phyloP scores from a whole-genome alignment of 2,113 vertebrate genomes.

The Sisor rabdophorus region DNA sequence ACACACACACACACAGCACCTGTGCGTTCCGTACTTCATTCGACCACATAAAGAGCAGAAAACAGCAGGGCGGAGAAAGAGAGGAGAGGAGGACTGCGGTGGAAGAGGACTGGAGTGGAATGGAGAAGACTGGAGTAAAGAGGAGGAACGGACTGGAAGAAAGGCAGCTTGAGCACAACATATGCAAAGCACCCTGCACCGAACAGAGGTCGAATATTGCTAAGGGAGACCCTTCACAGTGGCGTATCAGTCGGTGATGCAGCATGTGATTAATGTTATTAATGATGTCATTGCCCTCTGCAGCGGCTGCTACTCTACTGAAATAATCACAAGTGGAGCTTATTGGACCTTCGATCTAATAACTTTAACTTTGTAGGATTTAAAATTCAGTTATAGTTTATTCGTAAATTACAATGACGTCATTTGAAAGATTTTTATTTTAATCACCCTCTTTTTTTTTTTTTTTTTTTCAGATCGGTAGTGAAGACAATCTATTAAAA shows the following conservation, averaged over 20 bases:
- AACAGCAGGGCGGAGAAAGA: neutral
- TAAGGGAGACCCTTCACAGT: neutral
- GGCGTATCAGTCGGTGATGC: neutral
- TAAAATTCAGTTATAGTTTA: neutral
- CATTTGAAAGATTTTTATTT: neutral
- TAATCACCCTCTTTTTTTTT: neutral
- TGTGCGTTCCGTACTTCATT: conserved; percentile 42
- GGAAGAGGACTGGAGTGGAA: no score
- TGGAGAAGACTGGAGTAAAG: neutral
- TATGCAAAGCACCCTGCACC: conserved; percentile 41
- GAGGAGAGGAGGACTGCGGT: neutral
- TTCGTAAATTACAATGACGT: neutral
- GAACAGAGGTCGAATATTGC: neutral
- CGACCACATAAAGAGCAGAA: neutral
- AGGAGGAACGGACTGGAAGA: neutral
- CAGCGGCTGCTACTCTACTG: conserved; percentile 9
- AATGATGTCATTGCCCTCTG: conserved; percentile 21
- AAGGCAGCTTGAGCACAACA: conserved; percentile 34
- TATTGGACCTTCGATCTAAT: conserved; percentile 10
- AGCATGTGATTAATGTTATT: neutral
- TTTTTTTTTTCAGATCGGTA: neutral
- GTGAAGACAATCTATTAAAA: conserved; percentile 3
- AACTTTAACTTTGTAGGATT: neutral
- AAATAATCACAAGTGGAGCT: neutral
- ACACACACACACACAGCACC: conserved; percentile 5